Evolutionary conservation across 2,797 vertebrate species (phyloP), one percentile per base, ranked within the genome.

Genomic region (Linurgus olivaceus): DNA sequence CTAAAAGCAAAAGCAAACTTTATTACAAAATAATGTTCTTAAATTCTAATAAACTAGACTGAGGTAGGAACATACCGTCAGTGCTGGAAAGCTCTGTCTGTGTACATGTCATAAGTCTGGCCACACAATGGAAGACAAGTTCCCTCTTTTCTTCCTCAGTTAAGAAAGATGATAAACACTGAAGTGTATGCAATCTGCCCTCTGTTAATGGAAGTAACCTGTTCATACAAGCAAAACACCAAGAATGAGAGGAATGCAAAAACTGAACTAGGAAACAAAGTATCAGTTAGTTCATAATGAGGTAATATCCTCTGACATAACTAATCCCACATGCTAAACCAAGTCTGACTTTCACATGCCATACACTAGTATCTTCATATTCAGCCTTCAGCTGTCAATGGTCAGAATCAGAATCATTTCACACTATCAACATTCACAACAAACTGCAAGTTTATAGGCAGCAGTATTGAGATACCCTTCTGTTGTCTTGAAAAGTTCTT

Each of bases 161-260:
- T 97, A 99, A 98, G 96, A 97, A 97, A 16, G 98, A 97, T 95
- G 98, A 99, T 42, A 99, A 97, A 84, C 98, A 98, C 96, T 99
- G 99, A 67, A 99, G 96, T 2, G 99, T 99, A 96, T 98, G 99
- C 94, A 99, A 91, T 73, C 97, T 98, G 85, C 98, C 98, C 80
- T 98, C 98, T 38, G 98, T 98, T 86, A 99, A 97, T 44, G 98
- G 98, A 58, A 99, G 99, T 95, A 99, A 98, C 95, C 99, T 99
- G 96, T 93, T 76, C 28, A 91, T 82, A 94, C 35, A 97, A 63
- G 94, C 17, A 80, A 93, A 82, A 82, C 7, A 80, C 24, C 13
- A 66, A 74, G 42, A 93, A 87, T 50, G 6, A 87, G 90, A 76
- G 2, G 11, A 85, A 63, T 1, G 1, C 28, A 21, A 72, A 74